Conservation (phyloP, 2,888 invertebrate species). For the Eristalis arbustorum region DNA sequence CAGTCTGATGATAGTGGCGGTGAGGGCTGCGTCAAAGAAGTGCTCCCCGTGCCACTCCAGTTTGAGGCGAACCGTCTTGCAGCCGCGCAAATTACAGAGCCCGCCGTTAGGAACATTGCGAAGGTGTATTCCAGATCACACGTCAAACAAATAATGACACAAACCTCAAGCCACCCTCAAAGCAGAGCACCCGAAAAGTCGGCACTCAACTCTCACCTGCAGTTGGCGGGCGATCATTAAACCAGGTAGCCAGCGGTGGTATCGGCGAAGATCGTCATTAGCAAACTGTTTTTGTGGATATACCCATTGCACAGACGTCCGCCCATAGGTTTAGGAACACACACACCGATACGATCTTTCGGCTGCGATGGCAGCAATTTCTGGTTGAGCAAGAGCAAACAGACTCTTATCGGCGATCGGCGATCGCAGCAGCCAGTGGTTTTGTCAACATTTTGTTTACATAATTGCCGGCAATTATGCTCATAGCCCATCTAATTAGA, state of each 20-base stretch:
- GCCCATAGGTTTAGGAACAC: conserved; percentile 28
- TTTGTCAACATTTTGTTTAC: conserved; percentile 48
- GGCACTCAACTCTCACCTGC: conserved; percentile 41
- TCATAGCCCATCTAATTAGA: conserved; percentile 55
- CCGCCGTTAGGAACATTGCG: not conserved
- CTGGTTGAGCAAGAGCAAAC: conserved; percentile 62
- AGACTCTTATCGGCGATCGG: conserved; percentile 53
- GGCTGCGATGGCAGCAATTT: conserved; percentile 51
- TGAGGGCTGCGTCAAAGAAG: not conserved
- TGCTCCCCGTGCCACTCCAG: not conserved
- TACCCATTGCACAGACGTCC: conserved; percentile 46
- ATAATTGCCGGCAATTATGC: conserved; percentile 54
- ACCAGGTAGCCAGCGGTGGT: conserved; percentile 38
- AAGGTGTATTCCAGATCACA: conserved; percentile 35
- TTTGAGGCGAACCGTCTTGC: not conserved
- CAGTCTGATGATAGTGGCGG: not conserved
- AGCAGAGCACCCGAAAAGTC: not conserved
- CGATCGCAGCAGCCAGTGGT: conserved; percentile 27
- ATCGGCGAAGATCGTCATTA: conserved; percentile 57
- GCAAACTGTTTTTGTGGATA: conserved; percentile 27
- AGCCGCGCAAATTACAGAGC: conserved; percentile 19
- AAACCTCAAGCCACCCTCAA: conserved; percentile 29
- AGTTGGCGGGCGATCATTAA: conserved; percentile 43
- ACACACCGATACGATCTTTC: conserved; percentile 47
- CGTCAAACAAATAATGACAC: conserved; percentile 29